Conservation (phyloP, 2,113 vertebrate genomes). For the Onychostruthus taczanowskii region DNA sequence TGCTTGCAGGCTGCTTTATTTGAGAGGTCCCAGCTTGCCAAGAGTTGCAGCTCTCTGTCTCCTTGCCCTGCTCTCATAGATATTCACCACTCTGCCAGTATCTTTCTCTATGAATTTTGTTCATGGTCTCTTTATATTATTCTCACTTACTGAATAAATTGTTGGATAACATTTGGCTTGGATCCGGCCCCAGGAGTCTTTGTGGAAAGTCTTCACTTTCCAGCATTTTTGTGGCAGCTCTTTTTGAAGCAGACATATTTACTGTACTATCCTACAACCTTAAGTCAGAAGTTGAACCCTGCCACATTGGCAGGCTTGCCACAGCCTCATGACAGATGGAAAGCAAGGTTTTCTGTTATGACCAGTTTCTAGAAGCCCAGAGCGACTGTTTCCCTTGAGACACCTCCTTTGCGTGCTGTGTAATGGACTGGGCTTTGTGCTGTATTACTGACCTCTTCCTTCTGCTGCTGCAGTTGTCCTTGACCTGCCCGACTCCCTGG, state of each 20-base stretch:
- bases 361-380: background rate
- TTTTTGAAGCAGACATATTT: background rate
- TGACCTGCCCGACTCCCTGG: conserved; percentile 57
- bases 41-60: background rate
- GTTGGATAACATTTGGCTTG: background rate
- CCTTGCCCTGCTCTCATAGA: background rate
- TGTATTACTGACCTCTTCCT: background rate
- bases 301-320: background rate
- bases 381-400: background rate
- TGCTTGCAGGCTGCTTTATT: background rate
- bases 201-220: background rate
- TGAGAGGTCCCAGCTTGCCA: background rate
- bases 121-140: background rate
- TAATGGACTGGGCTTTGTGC: background rate
- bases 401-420: fast-evolving
- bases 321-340: background rate
- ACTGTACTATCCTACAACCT: background rate
- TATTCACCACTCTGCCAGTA: background rate
- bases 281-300: background rate
- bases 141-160: background rate
- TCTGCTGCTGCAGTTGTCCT: conserved; percentile 61
- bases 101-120: background rate
- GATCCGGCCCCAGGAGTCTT: background rate
- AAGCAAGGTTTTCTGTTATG: background rate
- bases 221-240: background rate